Base-by-base conservation (phyloP, 2,888 invertebrate species). In the Venustoraphidia nigricollis region DNA sequence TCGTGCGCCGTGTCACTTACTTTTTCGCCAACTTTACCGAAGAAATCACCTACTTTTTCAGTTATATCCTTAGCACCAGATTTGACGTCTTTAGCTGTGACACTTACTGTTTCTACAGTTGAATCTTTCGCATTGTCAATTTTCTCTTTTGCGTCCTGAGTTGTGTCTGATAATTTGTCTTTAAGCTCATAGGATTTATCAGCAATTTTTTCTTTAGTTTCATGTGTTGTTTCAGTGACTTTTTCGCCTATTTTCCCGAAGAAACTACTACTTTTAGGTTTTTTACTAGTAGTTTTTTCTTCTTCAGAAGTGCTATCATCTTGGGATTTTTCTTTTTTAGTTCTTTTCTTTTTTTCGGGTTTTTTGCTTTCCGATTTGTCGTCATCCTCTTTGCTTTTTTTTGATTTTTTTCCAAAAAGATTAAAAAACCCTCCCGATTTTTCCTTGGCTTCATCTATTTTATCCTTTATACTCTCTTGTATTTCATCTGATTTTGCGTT, bases 1-100 rank as follows among this genome's bases (percentile, higher is more conserved):
- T n/a, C 14, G 6, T n/a, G 10, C 10, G 17, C 11, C 17, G 11
- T 41, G 50, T 50, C 53, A 34, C 35, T 48, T 34, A 54, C 50
- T 46, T 53, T 53, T 1, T 50, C 51, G 3, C 55, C 54, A 8
- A 54, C 17, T 34, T 49, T 51, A 8, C 10, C 35, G 27, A 46
- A 45, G 34, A 37, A 40, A 27, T 17, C 13, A 13, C 42, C 40
- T 11, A 41, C 34, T 50, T 46, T 46, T 8, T 36, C 44, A 10
- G 41, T 27, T 3, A 41, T 14, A 41, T 14, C 41, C 5, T 14
- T 41, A 8, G 13, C 17, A 10, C 14, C 9, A 10, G 11, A n/a
- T 17, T n/a, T 13, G 3, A 41, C 27, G 27, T 17, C 14, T 9
- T n/a, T 14, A 6, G 11, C 14, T 6, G 13, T 14, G 11, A 17